Evolutionary conservation across 2,113 vertebrate species (phyloP).

Genomic region (Nycticryphes semicollaris): DNA sequence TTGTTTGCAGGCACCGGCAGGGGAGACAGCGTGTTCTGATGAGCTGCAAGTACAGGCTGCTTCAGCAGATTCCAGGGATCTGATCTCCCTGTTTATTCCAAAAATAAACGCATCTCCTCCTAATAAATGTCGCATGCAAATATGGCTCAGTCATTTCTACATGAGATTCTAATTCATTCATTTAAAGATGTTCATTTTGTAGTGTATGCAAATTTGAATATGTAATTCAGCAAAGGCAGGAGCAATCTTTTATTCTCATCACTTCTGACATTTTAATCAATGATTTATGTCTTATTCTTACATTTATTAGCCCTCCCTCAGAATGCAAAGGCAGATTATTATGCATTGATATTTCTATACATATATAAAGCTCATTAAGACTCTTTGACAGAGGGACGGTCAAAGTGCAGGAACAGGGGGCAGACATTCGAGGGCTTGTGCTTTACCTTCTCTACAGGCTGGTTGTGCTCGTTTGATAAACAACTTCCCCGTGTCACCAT

Average conservation of each 20-base stretch:
- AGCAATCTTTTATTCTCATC: constrained; percentile 68
- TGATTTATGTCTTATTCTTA: constrained; percentile 57
- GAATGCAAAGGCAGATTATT: constrained; percentile 54
- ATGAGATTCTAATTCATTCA: constrained; percentile 53
- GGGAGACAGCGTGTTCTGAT: neutral
- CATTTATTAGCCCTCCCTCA: constrained; percentile 39
- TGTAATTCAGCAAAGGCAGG: constrained; percentile 61
- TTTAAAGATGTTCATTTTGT: constrained; percentile 55
- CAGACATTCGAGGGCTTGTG: neutral
- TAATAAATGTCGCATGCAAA: constrained; percentile 66
- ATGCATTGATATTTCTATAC: constrained; percentile 49
- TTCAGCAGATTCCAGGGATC: constrained; percentile 47
- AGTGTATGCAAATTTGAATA: constrained; percentile 48
- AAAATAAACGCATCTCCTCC: constrained; percentile 41
- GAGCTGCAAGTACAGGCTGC: neutral
- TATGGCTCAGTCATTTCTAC: constrained; percentile 41
- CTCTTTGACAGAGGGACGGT: neutral
- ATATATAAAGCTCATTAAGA: constrained; percentile 53
- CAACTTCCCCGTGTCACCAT: neutral
- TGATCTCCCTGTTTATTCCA: constrained; percentile 33
- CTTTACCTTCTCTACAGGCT: neutral
- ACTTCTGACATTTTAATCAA: constrained; percentile 69
- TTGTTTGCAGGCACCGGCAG: constrained; percentile 15
- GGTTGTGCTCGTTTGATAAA: constrained; percentile 31
- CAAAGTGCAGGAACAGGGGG: neutral